Evolutionary conservation across 2,113 vertebrate genomes (phyloP).

Genomic region (Pedionomus torquatus): DNA sequence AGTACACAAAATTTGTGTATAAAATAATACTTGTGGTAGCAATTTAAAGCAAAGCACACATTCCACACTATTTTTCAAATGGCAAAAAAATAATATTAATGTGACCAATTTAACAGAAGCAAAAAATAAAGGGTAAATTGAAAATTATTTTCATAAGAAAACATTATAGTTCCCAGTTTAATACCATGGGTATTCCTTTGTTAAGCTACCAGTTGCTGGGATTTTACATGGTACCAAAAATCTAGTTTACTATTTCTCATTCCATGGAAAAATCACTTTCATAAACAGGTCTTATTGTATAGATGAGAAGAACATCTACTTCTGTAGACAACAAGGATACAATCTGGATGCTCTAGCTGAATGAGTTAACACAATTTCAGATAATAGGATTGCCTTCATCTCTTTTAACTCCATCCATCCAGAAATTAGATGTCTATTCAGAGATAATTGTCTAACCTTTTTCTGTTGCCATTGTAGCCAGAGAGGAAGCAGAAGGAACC

Average conservation of each 20-base stretch:
- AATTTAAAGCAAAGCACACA: neutral
- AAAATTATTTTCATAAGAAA: neutral
- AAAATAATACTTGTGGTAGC: neutral
- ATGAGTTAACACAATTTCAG: neutral
- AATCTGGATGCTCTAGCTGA: neutral
- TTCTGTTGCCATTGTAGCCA: neutral
- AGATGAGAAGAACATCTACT: neutral
- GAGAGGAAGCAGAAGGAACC: neutral
- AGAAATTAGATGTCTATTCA: conserved; percentile 17
- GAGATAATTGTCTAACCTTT: conserved; percentile 6
- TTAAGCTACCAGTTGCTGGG: neutral
- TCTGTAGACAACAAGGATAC: neutral
- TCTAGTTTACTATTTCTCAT: neutral
- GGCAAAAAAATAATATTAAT: neutral
- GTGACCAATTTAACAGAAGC: neutral
- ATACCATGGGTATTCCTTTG: neutral
- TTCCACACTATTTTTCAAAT: neutral
- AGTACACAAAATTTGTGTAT: neutral
- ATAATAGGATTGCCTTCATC: conserved; percentile 12
- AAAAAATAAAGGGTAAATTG: neutral
- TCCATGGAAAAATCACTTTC: neutral
- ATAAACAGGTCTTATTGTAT: neutral
- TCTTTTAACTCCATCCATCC: conserved; percentile 3
- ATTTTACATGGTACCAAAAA: neutral
- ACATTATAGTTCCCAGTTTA: neutral